Evolutionary conservation across 2,888 invertebrate genomes (phyloP).

Genomic region (Lydus trimaculatus): DNA sequence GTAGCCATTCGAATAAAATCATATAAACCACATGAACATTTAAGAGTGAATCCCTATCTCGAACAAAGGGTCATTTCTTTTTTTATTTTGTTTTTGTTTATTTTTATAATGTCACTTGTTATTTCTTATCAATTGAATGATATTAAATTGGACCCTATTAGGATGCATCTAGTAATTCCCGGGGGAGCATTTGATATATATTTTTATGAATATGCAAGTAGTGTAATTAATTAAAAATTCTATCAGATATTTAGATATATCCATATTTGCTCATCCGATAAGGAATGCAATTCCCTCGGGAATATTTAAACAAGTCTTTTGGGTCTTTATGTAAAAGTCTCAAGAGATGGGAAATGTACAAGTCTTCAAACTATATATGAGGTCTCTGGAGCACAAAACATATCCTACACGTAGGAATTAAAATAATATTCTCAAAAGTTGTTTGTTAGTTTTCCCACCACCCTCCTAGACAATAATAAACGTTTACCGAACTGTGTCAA

Average conservation of each 20-base stretch:
- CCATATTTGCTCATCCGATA: constrained; percentile 50
- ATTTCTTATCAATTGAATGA: constrained; percentile 3
- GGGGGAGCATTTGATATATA: constrained; percentile 51
- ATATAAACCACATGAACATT: not conserved
- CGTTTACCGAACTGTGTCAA: not conserved
- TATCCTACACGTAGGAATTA: constrained; percentile 54
- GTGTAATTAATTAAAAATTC: constrained; percentile 53
- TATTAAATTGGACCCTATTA: constrained; percentile 15
- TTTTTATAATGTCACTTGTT: not conserved
- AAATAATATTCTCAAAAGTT: constrained; percentile 49
- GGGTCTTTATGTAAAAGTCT: constrained; percentile 54
- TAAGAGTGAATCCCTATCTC: not conserved
- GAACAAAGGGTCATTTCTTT: not conserved
- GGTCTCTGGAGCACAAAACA: constrained; percentile 46
- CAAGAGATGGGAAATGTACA: constrained; percentile 45
- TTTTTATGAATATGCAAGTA: constrained; percentile 56
- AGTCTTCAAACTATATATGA: constrained; percentile 39
- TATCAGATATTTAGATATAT: constrained; percentile 40
- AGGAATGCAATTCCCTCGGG: constrained; percentile 57
- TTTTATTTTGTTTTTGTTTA: not conserved
- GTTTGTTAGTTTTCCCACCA: constrained; percentile 9
- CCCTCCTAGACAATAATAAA: not conserved
- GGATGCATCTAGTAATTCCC: constrained; percentile 40
- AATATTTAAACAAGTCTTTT: constrained; percentile 58
- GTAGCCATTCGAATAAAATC: constrained; percentile 9